These are phyloP conservation scores for Acanthococcus lagerstroemiae DNA, from an alignment of 2,888 invertebrate species.

Conservation along the genomic window DNA sequence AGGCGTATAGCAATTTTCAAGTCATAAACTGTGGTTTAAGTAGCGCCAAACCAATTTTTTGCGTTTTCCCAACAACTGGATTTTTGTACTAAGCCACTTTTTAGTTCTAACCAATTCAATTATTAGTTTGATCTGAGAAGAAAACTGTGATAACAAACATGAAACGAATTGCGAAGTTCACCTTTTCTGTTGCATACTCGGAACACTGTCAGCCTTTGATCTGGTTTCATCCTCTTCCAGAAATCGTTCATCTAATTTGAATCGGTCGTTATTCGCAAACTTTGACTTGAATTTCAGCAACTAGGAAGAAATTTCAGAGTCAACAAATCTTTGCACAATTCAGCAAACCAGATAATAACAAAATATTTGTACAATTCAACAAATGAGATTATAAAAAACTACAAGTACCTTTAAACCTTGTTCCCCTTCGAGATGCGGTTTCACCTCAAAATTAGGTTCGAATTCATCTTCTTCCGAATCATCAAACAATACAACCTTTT, in stretches of 20 bases:
- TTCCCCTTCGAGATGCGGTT: slow-evolving; percentile 25
- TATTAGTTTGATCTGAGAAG: too few relatives aligned
- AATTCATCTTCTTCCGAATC: slow-evolving; percentile 13
- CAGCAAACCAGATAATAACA: too few relatives aligned
- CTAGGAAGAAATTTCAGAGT: too few relatives aligned
- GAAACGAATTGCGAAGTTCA: too few relatives aligned
- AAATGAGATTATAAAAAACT: neutral
- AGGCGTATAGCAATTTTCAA: too few relatives aligned
- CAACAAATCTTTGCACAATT: too few relatives aligned
- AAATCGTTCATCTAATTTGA: slow-evolving; percentile 31
- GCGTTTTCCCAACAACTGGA: slow-evolving; percentile 1
- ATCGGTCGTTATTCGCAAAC: slow-evolving; percentile 30
- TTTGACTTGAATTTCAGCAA: slow-evolving; percentile 29
- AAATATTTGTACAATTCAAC: too few relatives aligned
- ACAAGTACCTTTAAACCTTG: slow-evolving; percentile 31
- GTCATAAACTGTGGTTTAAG: too few relatives aligned
- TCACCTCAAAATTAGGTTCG: slow-evolving; percentile 23
- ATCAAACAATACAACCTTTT: slow-evolving; percentile 28
- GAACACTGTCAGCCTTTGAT: neutral
- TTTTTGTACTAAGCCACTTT: neutral
- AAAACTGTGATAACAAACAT: too few relatives aligned
- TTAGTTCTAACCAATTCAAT: neutral
- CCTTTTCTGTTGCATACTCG: too few relatives aligned
- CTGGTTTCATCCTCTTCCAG: slow-evolving; percentile 28
- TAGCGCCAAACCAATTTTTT: neutral